Conservation (phyloP, 2,888 invertebrate species). For the Dugesia japonica region DNA sequence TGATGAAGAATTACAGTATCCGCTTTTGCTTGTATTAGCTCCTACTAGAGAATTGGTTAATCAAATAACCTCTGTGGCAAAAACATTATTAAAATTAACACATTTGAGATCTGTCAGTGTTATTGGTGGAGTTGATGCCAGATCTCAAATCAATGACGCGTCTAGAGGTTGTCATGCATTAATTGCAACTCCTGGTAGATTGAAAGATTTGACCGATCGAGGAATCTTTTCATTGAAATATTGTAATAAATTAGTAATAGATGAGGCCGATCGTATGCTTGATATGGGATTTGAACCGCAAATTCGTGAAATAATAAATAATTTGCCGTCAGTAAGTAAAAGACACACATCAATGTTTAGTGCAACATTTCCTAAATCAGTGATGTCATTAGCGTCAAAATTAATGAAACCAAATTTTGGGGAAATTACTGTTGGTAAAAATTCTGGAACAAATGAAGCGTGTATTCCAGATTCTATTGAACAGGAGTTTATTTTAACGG, state of each 20-base stretch:
- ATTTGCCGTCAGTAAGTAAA: neutral
- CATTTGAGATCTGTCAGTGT: neutral
- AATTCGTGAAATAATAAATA: neutral
- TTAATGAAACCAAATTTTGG: neutral
- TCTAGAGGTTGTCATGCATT: neutral
- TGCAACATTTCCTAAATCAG: neutral
- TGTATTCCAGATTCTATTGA: neutral
- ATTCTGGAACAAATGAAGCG: neutral
- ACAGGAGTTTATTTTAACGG: neutral
- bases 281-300: conserved; percentile 15
- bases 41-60: conserved; percentile 17
- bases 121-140: neutral
- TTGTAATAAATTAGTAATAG: neutral
- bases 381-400: neutral
- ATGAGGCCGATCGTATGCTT: neutral
- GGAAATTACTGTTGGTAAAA: neutral
- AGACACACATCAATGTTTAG: neutral
- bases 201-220: neutral
- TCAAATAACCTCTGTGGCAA: neutral
- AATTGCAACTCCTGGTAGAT: conserved; percentile 22
- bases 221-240: neutral
- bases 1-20: neutral
- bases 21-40: neutral
- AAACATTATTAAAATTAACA: neutral
- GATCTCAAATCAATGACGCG: neutral